Evolutionary conservation across 1,140 invertebrate genomes (phyloP).

Genomic region (honey bee (Apis mellifera)): DNA sequence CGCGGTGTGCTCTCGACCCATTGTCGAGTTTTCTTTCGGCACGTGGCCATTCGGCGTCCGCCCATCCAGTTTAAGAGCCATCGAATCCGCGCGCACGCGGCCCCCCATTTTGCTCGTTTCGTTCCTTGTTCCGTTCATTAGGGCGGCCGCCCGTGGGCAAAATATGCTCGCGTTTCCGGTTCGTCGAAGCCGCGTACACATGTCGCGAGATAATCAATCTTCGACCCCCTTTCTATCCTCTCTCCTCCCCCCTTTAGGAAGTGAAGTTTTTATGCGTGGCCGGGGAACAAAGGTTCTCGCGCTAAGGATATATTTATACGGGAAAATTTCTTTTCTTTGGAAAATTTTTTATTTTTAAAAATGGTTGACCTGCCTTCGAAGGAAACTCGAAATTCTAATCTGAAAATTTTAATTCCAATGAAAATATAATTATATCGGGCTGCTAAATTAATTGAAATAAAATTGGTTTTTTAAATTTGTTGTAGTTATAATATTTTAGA

Average conservation of each 20-base stretch:
- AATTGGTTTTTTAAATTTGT: too few relatives aligned
- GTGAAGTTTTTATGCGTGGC: background rate
- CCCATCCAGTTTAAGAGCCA: constrained; percentile 65
- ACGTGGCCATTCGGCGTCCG: constrained; percentile 62
- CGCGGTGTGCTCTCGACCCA: background rate
- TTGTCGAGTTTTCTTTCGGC: constrained; percentile 51
- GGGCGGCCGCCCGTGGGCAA: constrained; percentile 57
- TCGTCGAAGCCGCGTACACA: constrained; percentile 44
- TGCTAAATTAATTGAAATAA: too few relatives aligned
- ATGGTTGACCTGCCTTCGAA: too few relatives aligned
- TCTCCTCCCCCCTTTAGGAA: too few relatives aligned
- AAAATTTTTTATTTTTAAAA: too few relatives aligned
- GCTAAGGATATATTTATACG: too few relatives aligned
- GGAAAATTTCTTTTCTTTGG: too few relatives aligned
- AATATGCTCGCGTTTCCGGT: constrained; percentile 48
- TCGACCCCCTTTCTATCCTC: background rate
- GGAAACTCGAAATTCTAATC: too few relatives aligned
- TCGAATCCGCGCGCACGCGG: constrained; percentile 41
- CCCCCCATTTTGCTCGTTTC: constrained; percentile 43
- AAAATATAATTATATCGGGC: too few relatives aligned
- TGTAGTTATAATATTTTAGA: too few relatives aligned
- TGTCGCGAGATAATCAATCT: constrained; percentile 57
- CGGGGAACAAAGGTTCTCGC: too few relatives aligned
- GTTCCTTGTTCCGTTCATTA: constrained; percentile 61
- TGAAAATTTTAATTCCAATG: too few relatives aligned